Evolutionary conservation across 2,888 invertebrate species (phyloP).

Genomic region (Beris morrisii): DNA sequence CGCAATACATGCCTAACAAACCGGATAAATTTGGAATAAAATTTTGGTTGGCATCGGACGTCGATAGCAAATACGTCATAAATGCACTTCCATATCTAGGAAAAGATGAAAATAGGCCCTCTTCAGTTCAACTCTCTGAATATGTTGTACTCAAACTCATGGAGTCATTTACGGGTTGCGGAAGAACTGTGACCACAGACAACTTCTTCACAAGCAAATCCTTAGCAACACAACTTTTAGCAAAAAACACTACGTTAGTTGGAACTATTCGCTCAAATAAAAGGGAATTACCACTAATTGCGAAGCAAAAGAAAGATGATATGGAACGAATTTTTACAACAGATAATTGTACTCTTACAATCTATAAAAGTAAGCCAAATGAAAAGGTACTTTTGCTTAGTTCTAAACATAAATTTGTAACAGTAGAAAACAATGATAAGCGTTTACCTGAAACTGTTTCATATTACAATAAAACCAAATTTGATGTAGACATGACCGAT

Average conservation of each 20-base stretch:
- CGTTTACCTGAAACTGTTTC: too few relatives aligned
- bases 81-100: constrained; percentile 43
- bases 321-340: too few relatives aligned
- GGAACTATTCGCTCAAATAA: too few relatives aligned
- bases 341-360: too few relatives aligned
- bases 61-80: constrained; percentile 41
- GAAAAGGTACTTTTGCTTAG: too few relatives aligned
- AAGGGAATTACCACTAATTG: too few relatives aligned
- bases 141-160: constrained; percentile 42
- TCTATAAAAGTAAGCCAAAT: too few relatives aligned
- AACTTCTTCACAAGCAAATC: constrained; percentile 40
- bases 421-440: too few relatives aligned
- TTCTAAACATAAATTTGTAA: too few relatives aligned
- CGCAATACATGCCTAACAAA: constrained; percentile 44
- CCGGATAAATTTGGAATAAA: constrained; percentile 41
- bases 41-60: constrained; percentile 45
- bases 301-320: too few relatives aligned
- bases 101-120: constrained; percentile 39
- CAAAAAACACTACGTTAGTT: background rate
- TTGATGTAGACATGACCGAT: too few relatives aligned
- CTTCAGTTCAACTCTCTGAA: constrained; percentile 31
- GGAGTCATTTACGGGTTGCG: constrained; percentile 41
- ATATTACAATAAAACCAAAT: too few relatives aligned
- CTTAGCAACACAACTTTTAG: background rate
- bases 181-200: constrained; percentile 43